phyloP scores from a whole-genome alignment of 2,113 vertebrate genomes.

The Colistium nudipinnis region DNA sequence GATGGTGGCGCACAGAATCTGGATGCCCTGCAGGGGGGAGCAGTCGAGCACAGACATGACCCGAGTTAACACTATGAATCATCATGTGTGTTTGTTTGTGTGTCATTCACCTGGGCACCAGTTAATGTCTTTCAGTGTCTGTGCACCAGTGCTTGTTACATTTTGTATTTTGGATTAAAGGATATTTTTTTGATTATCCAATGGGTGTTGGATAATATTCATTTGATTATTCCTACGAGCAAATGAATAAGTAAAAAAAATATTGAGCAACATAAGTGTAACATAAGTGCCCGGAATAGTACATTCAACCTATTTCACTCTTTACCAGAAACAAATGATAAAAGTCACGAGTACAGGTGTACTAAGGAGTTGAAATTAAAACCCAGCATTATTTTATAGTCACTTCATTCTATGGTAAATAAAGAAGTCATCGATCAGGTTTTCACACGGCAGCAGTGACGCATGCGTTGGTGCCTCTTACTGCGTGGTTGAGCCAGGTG shows the following conservation, averaged over 20 bases:
- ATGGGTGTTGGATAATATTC: not conserved
- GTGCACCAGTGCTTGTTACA: not conserved
- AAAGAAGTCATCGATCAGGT: not conserved
- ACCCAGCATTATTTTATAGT: not conserved
- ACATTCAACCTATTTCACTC: no score
- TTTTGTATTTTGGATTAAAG: not conserved
- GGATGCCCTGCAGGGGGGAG: conserved; percentile 87
- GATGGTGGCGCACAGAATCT: conserved; percentile 90
- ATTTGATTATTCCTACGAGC: no score
- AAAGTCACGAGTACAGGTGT: not conserved
- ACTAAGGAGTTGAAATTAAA: not conserved
- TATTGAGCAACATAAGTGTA: not conserved
- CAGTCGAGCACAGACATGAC: conserved; percentile 29
- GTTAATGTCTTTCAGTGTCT: not conserved
- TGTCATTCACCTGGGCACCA: no score
- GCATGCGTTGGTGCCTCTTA: conserved; percentile 65
- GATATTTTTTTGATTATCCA: not conserved
- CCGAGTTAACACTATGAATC: conserved; percentile 2
- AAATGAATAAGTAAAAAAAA: not conserved
- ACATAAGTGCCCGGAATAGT: no score
- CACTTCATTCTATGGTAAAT: not conserved
- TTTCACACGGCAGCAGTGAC: not conserved
- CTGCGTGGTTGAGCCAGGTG: conserved; percentile 93
- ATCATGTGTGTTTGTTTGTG: not conserved
- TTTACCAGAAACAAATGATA: not conserved